These are phyloP conservation scores for Poeciliopsis paucimaculata DNA, from an alignment of 2,797 vertebrate species.

Conservation along the genomic window DNA sequence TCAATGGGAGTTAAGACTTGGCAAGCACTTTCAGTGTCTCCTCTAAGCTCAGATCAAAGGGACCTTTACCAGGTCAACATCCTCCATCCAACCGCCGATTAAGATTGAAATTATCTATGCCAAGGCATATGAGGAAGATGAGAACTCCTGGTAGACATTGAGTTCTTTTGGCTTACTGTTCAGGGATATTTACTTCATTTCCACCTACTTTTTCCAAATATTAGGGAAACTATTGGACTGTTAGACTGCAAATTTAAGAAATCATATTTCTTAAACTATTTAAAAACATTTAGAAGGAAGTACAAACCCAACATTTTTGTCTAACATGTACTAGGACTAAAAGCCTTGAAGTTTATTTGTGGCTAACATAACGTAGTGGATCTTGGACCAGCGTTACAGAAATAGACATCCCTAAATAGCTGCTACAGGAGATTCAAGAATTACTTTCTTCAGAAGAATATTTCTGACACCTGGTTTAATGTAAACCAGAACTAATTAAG, in stretches of 20 bases:
- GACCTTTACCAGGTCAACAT: slow-evolving; percentile 51
- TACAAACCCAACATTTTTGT: not conserved
- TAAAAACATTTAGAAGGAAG: not conserved
- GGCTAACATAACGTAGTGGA: not conserved
- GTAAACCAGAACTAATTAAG: not conserved
- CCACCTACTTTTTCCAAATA: not conserved
- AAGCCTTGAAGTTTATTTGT: not conserved
- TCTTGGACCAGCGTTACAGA: not conserved
- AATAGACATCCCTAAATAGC: no score
- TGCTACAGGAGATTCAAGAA: no score
- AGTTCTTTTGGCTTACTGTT: not conserved
- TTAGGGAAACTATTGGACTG: not conserved
- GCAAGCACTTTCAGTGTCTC: slow-evolving; percentile 63
- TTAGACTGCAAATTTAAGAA: not conserved
- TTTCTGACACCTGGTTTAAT: not conserved
- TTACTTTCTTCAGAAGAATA: not conserved
- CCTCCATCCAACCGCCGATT: slow-evolving; percentile 4
- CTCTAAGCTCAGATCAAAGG: slow-evolving; percentile 66
- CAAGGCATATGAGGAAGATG: slow-evolving; percentile 17
- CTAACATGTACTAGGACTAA: not conserved
- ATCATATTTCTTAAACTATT: not conserved
- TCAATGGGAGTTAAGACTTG: slow-evolving; percentile 74
- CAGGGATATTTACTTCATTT: not conserved
- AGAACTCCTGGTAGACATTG: slow-evolving; percentile 8
- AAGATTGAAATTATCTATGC: slow-evolving; percentile 33